A percentile compares a stretch with the other conserved stretches of the same genome.
phyloP scores from a whole-genome alignment of 2,797 vertebrate genomes.

The Bryconaethiops microstoma region DNA sequence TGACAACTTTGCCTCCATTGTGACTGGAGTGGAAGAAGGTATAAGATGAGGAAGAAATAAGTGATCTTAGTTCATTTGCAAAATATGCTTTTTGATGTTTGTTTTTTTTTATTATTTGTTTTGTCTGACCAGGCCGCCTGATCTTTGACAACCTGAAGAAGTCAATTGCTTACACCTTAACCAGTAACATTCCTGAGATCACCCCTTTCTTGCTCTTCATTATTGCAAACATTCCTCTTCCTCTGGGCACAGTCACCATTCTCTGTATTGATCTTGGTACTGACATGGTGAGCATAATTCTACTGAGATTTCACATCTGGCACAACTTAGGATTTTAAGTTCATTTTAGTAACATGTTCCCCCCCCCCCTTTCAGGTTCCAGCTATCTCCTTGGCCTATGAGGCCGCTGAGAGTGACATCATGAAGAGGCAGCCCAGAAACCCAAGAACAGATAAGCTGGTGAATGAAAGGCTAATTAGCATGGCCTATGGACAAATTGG shows the following conservation, averaged over 20 bases:
- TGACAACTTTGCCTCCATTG: conserved; percentile 97
- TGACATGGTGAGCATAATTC: conserved; percentile 85
- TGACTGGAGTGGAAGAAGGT: conserved; percentile 97
- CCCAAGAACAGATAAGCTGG: conserved; percentile 93
- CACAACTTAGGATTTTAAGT: too few relatives aligned
- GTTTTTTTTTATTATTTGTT: not conserved
- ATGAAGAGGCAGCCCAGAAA: conserved; percentile 98
- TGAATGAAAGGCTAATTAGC: conserved; percentile 95
- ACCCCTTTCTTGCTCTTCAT: conserved; percentile 96
- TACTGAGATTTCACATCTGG: not conserved
- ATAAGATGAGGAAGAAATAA: not conserved
- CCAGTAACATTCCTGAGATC: conserved; percentile 97
- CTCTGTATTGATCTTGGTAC: conserved; percentile 97
- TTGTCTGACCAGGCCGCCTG: conserved; percentile 81
- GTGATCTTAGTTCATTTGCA: not conserved
- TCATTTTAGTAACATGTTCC: not conserved
- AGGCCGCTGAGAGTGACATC: conserved; percentile 97
- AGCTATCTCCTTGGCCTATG: conserved; percentile 95
- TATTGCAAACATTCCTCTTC: conserved; percentile 92
- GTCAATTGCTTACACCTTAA: conserved; percentile 95
- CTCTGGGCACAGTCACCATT: conserved; percentile 95
- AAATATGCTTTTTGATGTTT: not conserved
- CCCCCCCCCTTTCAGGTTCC: conserved; percentile 79
- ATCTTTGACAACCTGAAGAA: conserved; percentile 99
- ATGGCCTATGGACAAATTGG: conserved; percentile 97